Evolutionary conservation across 2,888 invertebrate species (phyloP), one percentile per base, ranked within the genome.

Genomic region (Thecophora atra): DNA sequence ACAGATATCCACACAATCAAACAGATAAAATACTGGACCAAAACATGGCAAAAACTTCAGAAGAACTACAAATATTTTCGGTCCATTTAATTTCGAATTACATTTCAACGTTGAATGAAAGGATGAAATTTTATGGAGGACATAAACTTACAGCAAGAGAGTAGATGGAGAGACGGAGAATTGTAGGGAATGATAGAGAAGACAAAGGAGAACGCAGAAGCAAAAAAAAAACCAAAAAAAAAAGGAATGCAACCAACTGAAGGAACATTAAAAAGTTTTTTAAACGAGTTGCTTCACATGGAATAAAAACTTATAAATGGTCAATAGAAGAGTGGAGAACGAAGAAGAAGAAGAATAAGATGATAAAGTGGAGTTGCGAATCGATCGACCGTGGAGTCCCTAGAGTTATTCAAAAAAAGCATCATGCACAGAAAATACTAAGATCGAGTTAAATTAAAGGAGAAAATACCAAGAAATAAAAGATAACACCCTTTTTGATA

Each of bases 51-150:
- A 67, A 69, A 67, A 72, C 70, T 73, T 51, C 56, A 51, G 30
- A 67, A 70, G 58, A 71, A 66, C 66, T 71, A 44, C 56, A 64
- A 65, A 72, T 72, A 72, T 72, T 72, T 72, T 72, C 72, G 72
- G 69, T 70, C 72, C 72, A 72, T 72, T 72, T 72, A 72, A 72
- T 72, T 72, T 72, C 70, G 69, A 72, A 72, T 72, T 72, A 72
- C 70, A 69, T 72, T 70, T 65, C 71, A 71, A 64, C 28, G 26
- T 62, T 60, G 69, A 71, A 42, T 64, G 42, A 56, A 64, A 71
- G 56, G 56, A 65, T 71, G n/a, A 6, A 42, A 71, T 64, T 71
- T 64, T 54, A 65, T 70, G 24, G 30, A 71, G 47, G 30, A 72
- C 54, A 72, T 67, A 67, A 72, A 72, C 67, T 52, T 63, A 52